Percentiles rank a stretch among this genome's conserved stretches.
Conservation (phyloP, 2,888 invertebrate genomes). For the Chirona hameri region DNA sequence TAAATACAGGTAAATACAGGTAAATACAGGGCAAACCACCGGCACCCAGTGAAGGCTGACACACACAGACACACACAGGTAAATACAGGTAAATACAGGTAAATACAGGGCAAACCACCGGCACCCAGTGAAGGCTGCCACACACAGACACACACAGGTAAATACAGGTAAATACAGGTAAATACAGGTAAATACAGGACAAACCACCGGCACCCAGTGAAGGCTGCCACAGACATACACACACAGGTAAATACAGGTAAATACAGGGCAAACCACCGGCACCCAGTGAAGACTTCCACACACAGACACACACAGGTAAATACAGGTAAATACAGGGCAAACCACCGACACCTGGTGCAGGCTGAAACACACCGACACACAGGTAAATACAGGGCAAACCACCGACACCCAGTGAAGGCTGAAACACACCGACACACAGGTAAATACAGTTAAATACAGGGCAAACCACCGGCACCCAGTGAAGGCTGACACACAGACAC, state of each 20-base stretch:
- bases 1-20: too few species aligned
- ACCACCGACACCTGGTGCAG: constrained; percentile 8
- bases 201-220: constrained; percentile 10
- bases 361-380: background rate
- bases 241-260: too few species aligned
- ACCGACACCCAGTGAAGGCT: constrained; percentile 25
- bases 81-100: too few species aligned
- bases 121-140: constrained; percentile 10
- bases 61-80: background rate
- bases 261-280: background rate
- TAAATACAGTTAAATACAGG: too few species aligned
- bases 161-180: too few species aligned
- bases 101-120: background rate
- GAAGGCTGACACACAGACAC: background rate
- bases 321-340: too few species aligned
- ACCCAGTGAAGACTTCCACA: constrained; percentile 9
- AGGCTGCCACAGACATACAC: background rate
- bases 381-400: background rate
- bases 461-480: constrained; percentile 25
- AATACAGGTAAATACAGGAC: too few species aligned
- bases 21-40: background rate
- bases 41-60: constrained; percentile 13
- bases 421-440: background rate
- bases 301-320: background rate
- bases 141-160: background rate